Evolutionary conservation across 2,113 vertebrate species (phyloP).

Genomic region (Tringa solitaria): DNA sequence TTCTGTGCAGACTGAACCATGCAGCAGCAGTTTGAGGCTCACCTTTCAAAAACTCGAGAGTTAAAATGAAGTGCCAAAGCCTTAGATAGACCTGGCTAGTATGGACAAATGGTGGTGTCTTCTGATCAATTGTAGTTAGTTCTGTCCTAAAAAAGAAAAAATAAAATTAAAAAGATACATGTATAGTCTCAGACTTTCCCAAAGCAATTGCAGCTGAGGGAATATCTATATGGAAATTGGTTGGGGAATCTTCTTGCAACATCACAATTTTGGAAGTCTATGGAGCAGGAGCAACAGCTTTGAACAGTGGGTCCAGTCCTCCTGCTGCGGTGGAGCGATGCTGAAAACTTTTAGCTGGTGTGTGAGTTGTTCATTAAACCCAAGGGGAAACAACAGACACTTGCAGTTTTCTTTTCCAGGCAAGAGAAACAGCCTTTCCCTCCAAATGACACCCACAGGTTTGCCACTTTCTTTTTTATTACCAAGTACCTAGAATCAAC

Average conservation of each 20-base stretch:
- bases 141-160: neutral
- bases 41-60: neutral
- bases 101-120: neutral
- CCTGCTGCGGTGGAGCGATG: neutral
- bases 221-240: neutral
- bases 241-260: neutral
- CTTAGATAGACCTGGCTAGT: neutral
- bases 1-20: neutral
- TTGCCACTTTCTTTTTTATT: neutral
- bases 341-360: neutral
- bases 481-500: neutral
- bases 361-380: neutral
- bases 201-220: neutral
- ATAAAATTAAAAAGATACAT: neutral
- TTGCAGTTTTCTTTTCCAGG: neutral
- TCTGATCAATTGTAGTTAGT: neutral
- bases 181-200: neutral
- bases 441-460: accelerated
- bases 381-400: neutral
- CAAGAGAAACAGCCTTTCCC: neutral
- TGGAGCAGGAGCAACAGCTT: neutral
- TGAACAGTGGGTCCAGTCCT: neutral
- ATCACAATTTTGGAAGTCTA: neutral
- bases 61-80: neutral
- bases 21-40: neutral